phyloP scores from a whole-genome alignment of 2,113 vertebrate species.

The Egretta garzetta region DNA sequence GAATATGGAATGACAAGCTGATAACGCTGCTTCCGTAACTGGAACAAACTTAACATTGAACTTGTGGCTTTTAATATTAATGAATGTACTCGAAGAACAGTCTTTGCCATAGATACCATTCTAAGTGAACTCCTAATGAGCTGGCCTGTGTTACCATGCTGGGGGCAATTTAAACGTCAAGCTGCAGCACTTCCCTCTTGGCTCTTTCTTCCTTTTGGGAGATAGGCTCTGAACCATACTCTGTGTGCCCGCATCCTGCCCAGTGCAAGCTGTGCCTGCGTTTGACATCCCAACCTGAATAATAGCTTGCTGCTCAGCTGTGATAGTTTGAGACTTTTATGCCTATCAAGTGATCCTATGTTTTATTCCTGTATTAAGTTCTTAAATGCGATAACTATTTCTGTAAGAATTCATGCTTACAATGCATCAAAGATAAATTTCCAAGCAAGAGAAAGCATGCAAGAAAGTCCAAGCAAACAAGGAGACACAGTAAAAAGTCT shows the following conservation, averaged over 20 bases:
- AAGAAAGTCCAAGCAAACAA: background rate
- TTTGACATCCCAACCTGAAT: background rate
- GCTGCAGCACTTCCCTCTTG: background rate
- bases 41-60: background rate
- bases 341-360: background rate
- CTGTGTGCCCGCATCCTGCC: background rate
- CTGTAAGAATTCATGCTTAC: background rate
- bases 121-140: background rate
- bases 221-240: background rate
- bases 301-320: background rate
- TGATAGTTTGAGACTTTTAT: background rate
- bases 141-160: fast-evolving
- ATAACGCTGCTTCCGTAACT: background rate
- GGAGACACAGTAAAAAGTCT: background rate
- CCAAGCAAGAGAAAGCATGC: background rate
- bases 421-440: background rate
- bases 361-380: background rate
- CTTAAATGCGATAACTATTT: background rate
- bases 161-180: background rate
- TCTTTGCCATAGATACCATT: background rate
- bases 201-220: background rate
- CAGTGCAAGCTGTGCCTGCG: background rate
- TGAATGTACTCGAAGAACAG: background rate
- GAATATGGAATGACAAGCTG: background rate
- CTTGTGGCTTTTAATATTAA: background rate